phyloP scores from a whole-genome alignment of 2,888 invertebrate genomes.

The Villa cingulata region DNA sequence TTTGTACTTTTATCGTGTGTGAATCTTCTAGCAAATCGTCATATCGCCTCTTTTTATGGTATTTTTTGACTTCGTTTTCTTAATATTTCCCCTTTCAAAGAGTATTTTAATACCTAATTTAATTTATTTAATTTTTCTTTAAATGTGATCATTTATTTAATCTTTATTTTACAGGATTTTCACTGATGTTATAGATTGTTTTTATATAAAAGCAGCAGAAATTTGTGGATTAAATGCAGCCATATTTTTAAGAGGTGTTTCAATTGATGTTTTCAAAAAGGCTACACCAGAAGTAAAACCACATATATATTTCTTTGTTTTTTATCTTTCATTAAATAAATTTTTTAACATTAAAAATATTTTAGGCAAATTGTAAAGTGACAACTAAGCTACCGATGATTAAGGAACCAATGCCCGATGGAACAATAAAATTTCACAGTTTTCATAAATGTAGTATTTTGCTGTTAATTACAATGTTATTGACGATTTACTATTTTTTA shows the following conservation, averaged over 20 bases:
- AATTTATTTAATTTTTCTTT: slow-evolving; percentile 6
- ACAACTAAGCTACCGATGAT: neutral
- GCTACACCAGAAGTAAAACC: neutral
- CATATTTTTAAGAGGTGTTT: slow-evolving; percentile 25
- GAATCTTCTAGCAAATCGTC: too few relatives aligned
- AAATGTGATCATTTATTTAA: neutral
- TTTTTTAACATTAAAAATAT: too few relatives aligned
- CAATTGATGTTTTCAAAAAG: slow-evolving; percentile 17
- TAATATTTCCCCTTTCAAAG: too few relatives aligned
- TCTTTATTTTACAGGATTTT: slow-evolving; percentile 30
- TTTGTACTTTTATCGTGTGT: too few relatives aligned
- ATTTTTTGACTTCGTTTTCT: too few relatives aligned
- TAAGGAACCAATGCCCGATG: neutral
- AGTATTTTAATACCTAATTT: neutral
- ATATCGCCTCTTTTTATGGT: too few relatives aligned
- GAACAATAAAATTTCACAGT: neutral
- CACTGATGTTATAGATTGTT: slow-evolving; percentile 39
- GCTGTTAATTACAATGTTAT: too few relatives aligned
- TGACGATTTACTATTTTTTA: too few relatives aligned
- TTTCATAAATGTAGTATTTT: too few relatives aligned
- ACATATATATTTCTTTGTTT: neutral
- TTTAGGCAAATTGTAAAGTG: neutral
- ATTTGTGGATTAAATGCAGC: slow-evolving; percentile 40
- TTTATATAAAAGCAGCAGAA: slow-evolving; percentile 38
- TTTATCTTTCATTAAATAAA: neutral